Percentiles rank a stretch among this genome's conserved stretches.
phyloP scores from a whole-genome alignment of 2,113 vertebrate genomes.

The Hystrix cristata region DNA sequence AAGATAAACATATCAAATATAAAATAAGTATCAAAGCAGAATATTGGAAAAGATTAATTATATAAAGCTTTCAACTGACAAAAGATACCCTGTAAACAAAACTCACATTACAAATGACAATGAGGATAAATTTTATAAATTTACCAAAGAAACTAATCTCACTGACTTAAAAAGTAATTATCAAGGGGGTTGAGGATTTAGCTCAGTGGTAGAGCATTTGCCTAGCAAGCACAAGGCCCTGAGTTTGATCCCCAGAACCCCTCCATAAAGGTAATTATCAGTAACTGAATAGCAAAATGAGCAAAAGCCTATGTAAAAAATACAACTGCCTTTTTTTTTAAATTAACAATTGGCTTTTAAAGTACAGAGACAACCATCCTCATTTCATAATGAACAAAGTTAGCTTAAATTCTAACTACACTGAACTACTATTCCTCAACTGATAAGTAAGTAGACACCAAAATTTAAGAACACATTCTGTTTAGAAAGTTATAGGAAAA shows the following conservation, averaged over 20 bases:
- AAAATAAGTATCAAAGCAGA: background rate
- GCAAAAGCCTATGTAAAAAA: background rate
- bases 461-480: background rate
- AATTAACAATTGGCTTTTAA: background rate
- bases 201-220: too few relatives aligned
- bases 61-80: background rate
- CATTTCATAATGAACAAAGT: background rate
- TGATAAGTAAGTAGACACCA: background rate
- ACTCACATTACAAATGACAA: background rate
- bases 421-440: background rate
- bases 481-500: background rate
- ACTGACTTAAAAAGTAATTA: background rate
- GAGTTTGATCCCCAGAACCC: too few relatives aligned
- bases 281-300: background rate
- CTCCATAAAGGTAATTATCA: background rate
- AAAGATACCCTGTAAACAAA: background rate
- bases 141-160: background rate
- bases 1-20: background rate
- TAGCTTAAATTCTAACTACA: background rate
- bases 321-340: background rate
- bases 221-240: too few relatives aligned
- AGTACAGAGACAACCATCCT: background rate
- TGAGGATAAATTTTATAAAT: background rate
- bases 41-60: background rate
- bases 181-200: too few relatives aligned